Evolutionary conservation across 2,888 invertebrate genomes (phyloP).

Genomic region (Neocrepidodera transversa): DNA sequence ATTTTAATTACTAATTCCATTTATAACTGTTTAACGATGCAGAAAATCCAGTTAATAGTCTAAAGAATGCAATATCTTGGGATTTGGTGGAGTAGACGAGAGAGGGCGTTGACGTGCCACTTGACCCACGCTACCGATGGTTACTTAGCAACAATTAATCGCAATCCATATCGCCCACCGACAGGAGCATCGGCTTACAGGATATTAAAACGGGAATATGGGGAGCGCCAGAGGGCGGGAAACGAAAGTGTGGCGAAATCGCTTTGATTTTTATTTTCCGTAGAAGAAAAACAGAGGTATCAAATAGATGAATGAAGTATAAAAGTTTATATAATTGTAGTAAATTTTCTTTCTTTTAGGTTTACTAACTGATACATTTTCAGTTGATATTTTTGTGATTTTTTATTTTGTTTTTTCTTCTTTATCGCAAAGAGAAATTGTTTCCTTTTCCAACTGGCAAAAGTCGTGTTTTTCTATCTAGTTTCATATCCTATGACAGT

Average conservation of each 20-base stretch:
- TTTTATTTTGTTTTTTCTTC: too few species aligned
- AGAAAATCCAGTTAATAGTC: conserved; percentile 24
- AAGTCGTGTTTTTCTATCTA: too few species aligned
- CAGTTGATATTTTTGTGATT: too few species aligned
- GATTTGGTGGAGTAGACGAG: conserved; percentile 12
- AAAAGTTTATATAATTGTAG: too few species aligned
- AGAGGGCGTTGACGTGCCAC: conserved; percentile 49
- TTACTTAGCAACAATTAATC: conserved; percentile 62
- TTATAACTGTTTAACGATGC: not conserved
- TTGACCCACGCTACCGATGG: conserved; percentile 57
- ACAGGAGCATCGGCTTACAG: conserved; percentile 51
- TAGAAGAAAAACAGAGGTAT: too few species aligned
- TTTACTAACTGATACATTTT: too few species aligned
- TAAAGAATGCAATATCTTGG: conserved; percentile 37
- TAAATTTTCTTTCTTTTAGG: too few species aligned
- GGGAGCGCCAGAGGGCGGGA: not conserved
- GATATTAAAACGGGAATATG: not conserved
- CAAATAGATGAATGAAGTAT: too few species aligned
- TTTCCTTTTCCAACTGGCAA: too few species aligned
- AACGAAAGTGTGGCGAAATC: not conserved
- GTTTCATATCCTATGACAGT: too few species aligned
- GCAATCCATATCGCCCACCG: conserved; percentile 50
- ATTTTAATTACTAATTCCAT: not conserved
- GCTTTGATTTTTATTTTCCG: too few species aligned
- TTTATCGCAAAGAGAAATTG: too few species aligned